These are phyloP conservation scores for Petrocephalus schoutedeni DNA, from an alignment of 2,797 vertebrate genomes.

Conservation along the genomic window DNA sequence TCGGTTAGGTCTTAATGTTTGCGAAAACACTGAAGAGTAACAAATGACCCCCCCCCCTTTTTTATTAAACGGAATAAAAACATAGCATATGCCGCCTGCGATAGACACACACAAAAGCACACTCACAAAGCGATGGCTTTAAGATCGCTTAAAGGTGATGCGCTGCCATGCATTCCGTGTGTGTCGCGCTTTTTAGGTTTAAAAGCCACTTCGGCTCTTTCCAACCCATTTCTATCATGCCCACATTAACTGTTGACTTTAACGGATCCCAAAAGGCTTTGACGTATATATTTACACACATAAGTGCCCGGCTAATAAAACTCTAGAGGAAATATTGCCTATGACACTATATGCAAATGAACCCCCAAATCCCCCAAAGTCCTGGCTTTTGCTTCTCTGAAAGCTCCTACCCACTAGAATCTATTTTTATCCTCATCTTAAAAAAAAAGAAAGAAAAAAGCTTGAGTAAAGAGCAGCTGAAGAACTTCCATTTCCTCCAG, in stretches of 20 bases:
- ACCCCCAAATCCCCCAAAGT: conserved; percentile 1
- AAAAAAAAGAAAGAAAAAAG: not conserved
- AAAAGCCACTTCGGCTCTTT: not conserved
- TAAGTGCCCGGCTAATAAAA: not conserved
- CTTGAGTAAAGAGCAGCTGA: not conserved
- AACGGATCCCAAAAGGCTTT: not conserved
- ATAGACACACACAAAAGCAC: not conserved
- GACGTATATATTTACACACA: not conserved
- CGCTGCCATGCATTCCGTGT: not conserved
- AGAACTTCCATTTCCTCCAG: not conserved
- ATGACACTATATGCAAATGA: conserved; percentile 14
- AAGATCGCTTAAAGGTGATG: not conserved
- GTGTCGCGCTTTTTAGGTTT: not conserved
- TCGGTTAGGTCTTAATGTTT: conserved; percentile 10
- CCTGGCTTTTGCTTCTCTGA: conserved; percentile 9
- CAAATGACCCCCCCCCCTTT: not conserved
- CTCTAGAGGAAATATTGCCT: conserved; percentile 14
- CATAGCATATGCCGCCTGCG: not conserved
- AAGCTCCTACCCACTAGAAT: conserved; percentile 1
- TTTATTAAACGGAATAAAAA: conserved; percentile 9
- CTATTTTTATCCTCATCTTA: conserved; percentile 6
- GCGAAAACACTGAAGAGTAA: conserved; percentile 2
- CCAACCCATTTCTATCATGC: not conserved
- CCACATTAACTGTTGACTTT: conserved; percentile 12
- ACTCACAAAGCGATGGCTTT: not conserved